phyloP scores from a whole-genome alignment of 2,888 invertebrate species.

The Idaea dimidiata region DNA sequence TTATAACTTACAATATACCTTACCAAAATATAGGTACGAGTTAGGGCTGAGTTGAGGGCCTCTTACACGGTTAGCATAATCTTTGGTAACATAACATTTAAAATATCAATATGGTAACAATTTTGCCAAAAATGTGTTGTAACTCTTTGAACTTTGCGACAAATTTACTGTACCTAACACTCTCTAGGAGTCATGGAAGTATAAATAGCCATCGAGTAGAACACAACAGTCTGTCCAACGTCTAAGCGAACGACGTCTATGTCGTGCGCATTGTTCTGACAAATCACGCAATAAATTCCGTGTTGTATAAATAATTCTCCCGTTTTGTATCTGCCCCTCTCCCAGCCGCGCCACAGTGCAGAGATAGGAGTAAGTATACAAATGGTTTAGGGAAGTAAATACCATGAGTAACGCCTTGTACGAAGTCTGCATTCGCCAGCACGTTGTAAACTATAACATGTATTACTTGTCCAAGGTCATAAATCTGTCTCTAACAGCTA shows the following conservation, averaged over 20 bases:
- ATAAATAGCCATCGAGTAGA: neutral
- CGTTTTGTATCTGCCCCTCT: slow-evolving; percentile 44
- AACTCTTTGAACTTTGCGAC: too few species aligned
- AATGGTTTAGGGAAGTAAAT: neutral
- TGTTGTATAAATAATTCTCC: slow-evolving; percentile 41
- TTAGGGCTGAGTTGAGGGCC: too few species aligned
- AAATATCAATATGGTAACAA: too few species aligned
- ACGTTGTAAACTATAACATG: neutral
- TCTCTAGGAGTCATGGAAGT: neutral
- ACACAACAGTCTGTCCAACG: neutral
- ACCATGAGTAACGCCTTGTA: neutral
- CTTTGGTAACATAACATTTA: too few species aligned
- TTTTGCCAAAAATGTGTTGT: too few species aligned
- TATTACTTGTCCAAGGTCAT: too few species aligned
- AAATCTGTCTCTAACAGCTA: too few species aligned
- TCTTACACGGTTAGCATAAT: too few species aligned
- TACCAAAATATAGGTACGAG: too few species aligned
- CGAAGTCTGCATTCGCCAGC: neutral
- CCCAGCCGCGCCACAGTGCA: slow-evolving; percentile 21
- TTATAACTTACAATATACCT: too few species aligned
- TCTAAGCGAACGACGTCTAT: neutral
- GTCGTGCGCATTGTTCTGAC: neutral
- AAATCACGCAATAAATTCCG: slow-evolving; percentile 36
- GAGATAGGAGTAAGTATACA: neutral
- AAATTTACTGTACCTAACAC: too few species aligned